These are phyloP conservation scores for Sphaerodactylus townsendi DNA, from an alignment of 2,113 vertebrate genomes.

Conservation along the genomic window DNA sequence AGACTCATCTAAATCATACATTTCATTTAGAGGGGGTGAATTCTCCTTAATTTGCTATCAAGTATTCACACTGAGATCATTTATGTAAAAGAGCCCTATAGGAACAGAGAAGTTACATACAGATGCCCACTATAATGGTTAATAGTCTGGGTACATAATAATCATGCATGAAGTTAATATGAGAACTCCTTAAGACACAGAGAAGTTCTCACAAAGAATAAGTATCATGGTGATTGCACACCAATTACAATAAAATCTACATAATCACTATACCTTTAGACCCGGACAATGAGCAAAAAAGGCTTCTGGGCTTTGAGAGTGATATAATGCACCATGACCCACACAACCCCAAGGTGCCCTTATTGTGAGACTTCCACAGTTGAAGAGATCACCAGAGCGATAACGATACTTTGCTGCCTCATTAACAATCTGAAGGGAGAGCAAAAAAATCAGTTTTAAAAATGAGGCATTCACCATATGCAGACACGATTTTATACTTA, in stretches of 20 bases:
- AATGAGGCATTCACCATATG: not conserved
- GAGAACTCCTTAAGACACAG: not conserved
- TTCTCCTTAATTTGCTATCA: not conserved
- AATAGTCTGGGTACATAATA: not conserved
- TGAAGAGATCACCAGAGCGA: constrained; percentile 92
- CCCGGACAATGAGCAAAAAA: constrained; percentile 96
- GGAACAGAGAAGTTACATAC: not conserved
- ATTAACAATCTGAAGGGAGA: constrained; percentile 88
- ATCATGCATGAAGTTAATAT: not conserved
- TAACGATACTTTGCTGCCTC: constrained; percentile 98
- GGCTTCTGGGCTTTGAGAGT: constrained; percentile 96
- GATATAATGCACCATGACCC: constrained; percentile 94
- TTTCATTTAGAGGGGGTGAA: not conserved
- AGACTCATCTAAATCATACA: not conserved
- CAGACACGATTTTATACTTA: not conserved
- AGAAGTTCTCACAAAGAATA: not conserved
- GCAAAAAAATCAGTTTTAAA: not conserved
- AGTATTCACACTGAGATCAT: not conserved
- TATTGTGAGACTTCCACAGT: constrained; percentile 94
- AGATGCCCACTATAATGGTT: not conserved
- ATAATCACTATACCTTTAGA: constrained; percentile 84
- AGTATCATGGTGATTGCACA: not conserved
- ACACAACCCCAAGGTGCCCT: constrained; percentile 97
- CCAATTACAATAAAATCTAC: not conserved
- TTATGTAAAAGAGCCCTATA: too few relatives aligned